Percentiles rank a stretch among this genome's conserved stretches.
Evolutionary conservation across 2,888 invertebrate genomes (phyloP).

Genomic region (Baronia brevicornis): DNA sequence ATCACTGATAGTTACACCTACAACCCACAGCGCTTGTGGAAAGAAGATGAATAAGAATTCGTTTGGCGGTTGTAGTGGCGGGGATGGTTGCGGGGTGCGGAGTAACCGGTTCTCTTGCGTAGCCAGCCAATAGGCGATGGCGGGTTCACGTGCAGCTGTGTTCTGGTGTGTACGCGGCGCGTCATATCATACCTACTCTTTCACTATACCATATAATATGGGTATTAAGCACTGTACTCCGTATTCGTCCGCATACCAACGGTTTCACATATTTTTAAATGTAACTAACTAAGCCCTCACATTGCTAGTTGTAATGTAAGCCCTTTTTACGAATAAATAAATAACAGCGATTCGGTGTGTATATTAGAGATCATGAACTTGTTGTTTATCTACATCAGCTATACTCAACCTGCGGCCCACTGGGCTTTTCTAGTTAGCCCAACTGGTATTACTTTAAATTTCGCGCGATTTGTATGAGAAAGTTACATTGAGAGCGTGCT

Average conservation of each 20-base stretch:
- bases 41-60: slow-evolving; percentile 71
- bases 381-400: too few species aligned
- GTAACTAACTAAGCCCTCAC: slow-evolving; percentile 50
- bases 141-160: slow-evolving; percentile 64
- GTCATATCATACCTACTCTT: slow-evolving; percentile 53
- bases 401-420: too few species aligned
- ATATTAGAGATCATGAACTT: too few species aligned
- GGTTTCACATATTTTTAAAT: slow-evolving; percentile 57
- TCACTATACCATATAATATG: slow-evolving; percentile 10
- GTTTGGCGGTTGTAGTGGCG: slow-evolving; percentile 60
- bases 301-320: too few species aligned
- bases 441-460: too few species aligned
- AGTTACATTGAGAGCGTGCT: too few species aligned
- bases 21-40: slow-evolving; percentile 71
- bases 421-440: too few species aligned
- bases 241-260: slow-evolving; percentile 49
- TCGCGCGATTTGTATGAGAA: too few species aligned
- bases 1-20: slow-evolving; percentile 60
- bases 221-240: slow-evolving; percentile 25
- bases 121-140: slow-evolving; percentile 54
- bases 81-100: slow-evolving; percentile 34
- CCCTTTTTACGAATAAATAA: too few species aligned
- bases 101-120: slow-evolving; percentile 61
- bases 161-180: slow-evolving; percentile 37
- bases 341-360: too few species aligned